Evolutionary conservation across 1,140 invertebrate species (phyloP), one percentile per base, ranked within the genome.

Genomic region (Babylonia areolata): DNA sequence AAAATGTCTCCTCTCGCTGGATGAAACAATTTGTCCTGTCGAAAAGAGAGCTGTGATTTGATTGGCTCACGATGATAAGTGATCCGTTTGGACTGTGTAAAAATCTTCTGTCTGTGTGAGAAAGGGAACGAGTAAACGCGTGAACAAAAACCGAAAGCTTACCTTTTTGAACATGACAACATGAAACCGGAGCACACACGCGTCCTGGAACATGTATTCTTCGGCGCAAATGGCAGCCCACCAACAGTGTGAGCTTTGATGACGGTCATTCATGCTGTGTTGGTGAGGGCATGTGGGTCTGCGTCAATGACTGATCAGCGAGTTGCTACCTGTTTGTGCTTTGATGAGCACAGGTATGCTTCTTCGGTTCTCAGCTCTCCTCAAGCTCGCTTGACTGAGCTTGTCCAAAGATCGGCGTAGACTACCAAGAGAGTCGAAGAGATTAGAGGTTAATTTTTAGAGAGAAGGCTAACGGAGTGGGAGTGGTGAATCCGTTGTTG

Each of bases 31-130:
- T 90, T 91, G 89, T 90, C 88, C 87, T 86, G 83, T 87, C 88
- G 89, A 84, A 86, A 88, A 64, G 79, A 58, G 88, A 87, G 81
- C 81, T 75, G 79, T 69, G 78, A 87, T 90, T 86, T 91, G 90
- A 91, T 91, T 91, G 91, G 91, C 87, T 88, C 84, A 88, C 81
- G 86, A 84, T 86, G 86, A 86, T 90, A 90, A 90, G 89, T 86
- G 88, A 90, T 91, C 87, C 81, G 85, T 81, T 86, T 81, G 39
- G 75, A 54, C 75, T 77, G 69, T 35, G 42, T 79, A 73, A 85
- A 51, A 73, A 42, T 39, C 39, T 39, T 42, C 51, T 64, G 71
- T 73, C 9, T 35, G n/a, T 40, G 35, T 23, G 75, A 40, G 17
- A 40, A 77, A 77, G 75, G 37, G 37, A 77, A 77, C 75, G 40